Evolutionary conservation across 1,140 invertebrate genomes (phyloP).

Genomic region (Drosophila sucinea): DNA sequence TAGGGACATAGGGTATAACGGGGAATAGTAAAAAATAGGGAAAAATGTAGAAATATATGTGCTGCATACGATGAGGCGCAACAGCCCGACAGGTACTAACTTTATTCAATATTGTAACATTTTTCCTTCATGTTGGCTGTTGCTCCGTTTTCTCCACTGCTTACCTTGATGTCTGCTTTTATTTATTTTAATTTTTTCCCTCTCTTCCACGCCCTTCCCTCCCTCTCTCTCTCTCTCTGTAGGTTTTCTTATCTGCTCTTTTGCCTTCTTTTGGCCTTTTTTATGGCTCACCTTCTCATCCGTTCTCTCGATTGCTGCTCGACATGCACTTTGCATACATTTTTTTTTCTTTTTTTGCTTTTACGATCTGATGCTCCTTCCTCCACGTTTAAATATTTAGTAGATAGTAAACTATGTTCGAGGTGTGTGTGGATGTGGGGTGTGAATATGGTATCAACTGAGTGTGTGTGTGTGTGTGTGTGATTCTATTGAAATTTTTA

Average conservation of each 20-base stretch:
- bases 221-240: slow-evolving; percentile 22
- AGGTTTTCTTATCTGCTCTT: slow-evolving; percentile 22
- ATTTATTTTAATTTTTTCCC: slow-evolving; percentile 69
- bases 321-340: slow-evolving; percentile 80
- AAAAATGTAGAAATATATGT: slow-evolving; percentile 9
- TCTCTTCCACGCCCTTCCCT: background rate
- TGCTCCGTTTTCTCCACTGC: background rate
- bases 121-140: slow-evolving; percentile 37
- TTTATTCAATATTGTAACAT: slow-evolving; percentile 76
- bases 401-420: slow-evolving; percentile 74
- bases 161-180: slow-evolving; percentile 52
- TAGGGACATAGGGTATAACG: background rate
- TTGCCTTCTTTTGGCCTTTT: slow-evolving; percentile 45
- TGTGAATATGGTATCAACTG: slow-evolving; percentile 3
- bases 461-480: slow-evolving; percentile 35
- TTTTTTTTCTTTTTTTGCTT: slow-evolving; percentile 49
- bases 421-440: background rate
- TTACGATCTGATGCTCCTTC: slow-evolving; percentile 72
- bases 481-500: slow-evolving; percentile 68
- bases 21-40: slow-evolving; percentile 7
- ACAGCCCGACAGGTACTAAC: slow-evolving; percentile 74
- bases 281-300: slow-evolving; percentile 54
- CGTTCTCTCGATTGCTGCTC: slow-evolving; percentile 65
- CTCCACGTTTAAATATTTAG: slow-evolving; percentile 71
- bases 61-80: slow-evolving; percentile 54